Percentiles rank a stretch among this genome's conserved stretches.
Conservation (phyloP, 2,797 vertebrate genomes). For the Manis javanica region DNA sequence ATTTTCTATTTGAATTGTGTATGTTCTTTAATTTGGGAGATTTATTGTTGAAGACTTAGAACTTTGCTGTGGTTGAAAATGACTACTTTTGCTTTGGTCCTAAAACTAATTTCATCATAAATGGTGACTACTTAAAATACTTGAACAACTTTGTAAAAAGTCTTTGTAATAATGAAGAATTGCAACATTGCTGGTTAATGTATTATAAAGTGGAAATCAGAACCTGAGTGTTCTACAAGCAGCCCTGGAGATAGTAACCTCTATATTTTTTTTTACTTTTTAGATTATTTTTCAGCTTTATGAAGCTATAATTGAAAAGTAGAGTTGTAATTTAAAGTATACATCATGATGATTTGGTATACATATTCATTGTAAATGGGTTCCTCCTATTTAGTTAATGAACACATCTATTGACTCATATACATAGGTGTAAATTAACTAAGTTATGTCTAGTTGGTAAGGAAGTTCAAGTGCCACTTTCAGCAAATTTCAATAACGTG, state of each 20-base stretch:
- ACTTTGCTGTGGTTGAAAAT: neutral
- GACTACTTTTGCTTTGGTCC: neutral
- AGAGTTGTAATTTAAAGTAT: neutral
- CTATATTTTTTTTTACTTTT: neutral
- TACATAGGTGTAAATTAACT: too few species aligned
- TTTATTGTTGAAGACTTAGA: neutral
- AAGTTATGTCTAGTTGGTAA: neutral
- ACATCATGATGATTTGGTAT: neutral
- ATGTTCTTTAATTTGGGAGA: neutral
- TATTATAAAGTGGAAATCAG: neutral
- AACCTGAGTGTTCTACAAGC: neutral
- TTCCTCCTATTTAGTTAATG: neutral
- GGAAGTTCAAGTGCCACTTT: neutral
- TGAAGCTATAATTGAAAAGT: neutral
- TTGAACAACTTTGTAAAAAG: neutral
- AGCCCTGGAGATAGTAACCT: neutral
- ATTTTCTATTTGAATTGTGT: neutral
- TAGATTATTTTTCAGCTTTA: neutral
- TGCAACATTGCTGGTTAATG: neutral
- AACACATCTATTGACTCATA: neutral
- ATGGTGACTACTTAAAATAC: neutral
- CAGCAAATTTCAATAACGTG: neutral
- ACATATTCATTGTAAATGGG: neutral
- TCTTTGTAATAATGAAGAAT: neutral
- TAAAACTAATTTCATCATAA: conserved; percentile 9